These are phyloP conservation scores for Hycleus cichorii DNA, from an alignment of 1,140 invertebrate genomes.

Conservation along the genomic window DNA sequence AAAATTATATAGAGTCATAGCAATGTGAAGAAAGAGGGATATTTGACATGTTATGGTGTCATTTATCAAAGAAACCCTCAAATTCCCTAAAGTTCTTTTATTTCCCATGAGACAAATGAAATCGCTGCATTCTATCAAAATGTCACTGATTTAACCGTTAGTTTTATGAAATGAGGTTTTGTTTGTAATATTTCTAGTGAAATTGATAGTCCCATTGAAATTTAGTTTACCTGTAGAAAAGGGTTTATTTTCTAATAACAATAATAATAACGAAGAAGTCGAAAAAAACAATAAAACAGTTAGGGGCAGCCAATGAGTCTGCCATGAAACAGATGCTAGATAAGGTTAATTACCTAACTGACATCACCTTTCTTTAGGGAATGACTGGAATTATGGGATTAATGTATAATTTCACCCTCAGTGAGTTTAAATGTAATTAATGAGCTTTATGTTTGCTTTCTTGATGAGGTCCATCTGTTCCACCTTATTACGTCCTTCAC, in stretches of 20 bases:
- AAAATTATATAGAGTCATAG: neutral
- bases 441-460: slow-evolving; percentile 24
- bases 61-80: slow-evolving; percentile 15
- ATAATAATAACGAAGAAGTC: no score
- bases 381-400: slow-evolving; percentile 19
- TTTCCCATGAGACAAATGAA: slow-evolving; percentile 23
- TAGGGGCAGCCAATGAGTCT: slow-evolving; percentile 1
- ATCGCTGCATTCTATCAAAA: slow-evolving; percentile 24
- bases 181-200: neutral
- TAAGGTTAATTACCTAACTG: slow-evolving; percentile 25
- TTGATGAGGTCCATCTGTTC: slow-evolving; percentile 16
- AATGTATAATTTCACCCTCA: slow-evolving; percentile 19
- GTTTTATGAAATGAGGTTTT: neutral
- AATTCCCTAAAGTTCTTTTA: slow-evolving; percentile 8
- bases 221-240: slow-evolving; percentile 11
- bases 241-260: slow-evolving; percentile 1
- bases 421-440: slow-evolving; percentile 21
- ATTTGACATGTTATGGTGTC: slow-evolving; percentile 19
- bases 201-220: slow-evolving; percentile 19
- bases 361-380: slow-evolving; percentile 18
- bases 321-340: slow-evolving; percentile 21
- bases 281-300: slow-evolving; percentile 20
- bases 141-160: slow-evolving; percentile 22
- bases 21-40: slow-evolving; percentile 6
- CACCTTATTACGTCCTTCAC: no score